Evolutionary conservation across 2,797 vertebrate genomes (phyloP).

Genomic region (Eidolon dupreanum): DNA sequence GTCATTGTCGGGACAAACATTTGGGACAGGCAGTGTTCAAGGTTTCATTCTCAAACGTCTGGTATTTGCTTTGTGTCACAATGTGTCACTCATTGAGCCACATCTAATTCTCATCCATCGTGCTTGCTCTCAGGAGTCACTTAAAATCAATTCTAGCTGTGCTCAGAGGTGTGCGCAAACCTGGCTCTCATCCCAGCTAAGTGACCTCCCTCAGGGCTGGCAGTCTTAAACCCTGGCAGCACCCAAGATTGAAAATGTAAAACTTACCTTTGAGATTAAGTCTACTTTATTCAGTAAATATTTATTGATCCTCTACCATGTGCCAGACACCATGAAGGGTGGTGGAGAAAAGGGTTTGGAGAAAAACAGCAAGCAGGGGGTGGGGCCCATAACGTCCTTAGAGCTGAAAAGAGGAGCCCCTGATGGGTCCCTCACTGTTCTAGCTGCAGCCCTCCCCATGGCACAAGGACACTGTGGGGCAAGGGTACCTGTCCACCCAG

Average conservation of each 20-base stretch:
- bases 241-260: not conserved
- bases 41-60: not conserved
- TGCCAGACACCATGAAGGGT: not conserved
- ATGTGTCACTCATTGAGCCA: not conserved
- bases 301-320: not conserved
- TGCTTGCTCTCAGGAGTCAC: not conserved
- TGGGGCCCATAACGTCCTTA: not conserved
- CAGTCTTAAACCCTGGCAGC: not conserved
- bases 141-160: conserved; percentile 7
- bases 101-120: conserved; percentile 27
- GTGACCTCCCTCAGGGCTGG: conserved; percentile 10
- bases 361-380: not conserved
- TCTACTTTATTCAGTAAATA: not conserved
- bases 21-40: not conserved
- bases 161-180: not conserved
- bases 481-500: not conserved
- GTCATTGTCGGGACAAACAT: not conserved
- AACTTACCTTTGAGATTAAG: not conserved
- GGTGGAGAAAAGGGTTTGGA: not conserved
- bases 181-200: not conserved
- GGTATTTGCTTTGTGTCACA: not conserved
- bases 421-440: too few relatives aligned
- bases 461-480: too few relatives aligned
- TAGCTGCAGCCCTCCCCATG: not conserved
- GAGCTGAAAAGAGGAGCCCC: not conserved